A percentile compares a stretch with the other conserved stretches of the same genome.
Conservation (phyloP, 1,140 invertebrate species). For the Melanaphis sacchari region DNA sequence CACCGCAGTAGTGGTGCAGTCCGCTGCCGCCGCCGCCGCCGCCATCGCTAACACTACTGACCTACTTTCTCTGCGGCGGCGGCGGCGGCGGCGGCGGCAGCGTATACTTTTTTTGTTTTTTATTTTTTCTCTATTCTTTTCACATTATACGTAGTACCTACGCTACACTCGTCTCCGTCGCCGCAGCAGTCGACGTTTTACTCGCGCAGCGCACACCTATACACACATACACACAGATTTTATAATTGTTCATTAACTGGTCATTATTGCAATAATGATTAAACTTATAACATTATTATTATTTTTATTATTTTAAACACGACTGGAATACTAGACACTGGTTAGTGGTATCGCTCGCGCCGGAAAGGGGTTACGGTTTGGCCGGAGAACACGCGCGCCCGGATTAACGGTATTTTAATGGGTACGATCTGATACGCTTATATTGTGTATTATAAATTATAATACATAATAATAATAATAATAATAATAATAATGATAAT, state of each 20-base stretch:
- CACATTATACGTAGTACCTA: too few species aligned
- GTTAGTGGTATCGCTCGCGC: not conserved
- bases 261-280: not conserved
- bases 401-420: conserved; percentile 13
- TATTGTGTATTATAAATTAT: not conserved
- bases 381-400: not conserved
- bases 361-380: not conserved
- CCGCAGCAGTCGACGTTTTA: not conserved
- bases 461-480: not conserved
- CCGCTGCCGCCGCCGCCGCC: not conserved
- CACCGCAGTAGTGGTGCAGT: not conserved
- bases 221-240: not conserved
- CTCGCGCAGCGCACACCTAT: not conserved
- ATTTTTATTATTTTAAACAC: not conserved
- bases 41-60: conserved; percentile 43
- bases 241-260: not conserved
- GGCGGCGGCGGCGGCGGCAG: not conserved
- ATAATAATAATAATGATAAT: not conserved
- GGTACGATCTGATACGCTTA: not conserved
- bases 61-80: conserved; percentile 47
- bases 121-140: not conserved
- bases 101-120: not conserved
- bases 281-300: not conserved
- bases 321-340: not conserved
- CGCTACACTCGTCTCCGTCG: not conserved